Evolutionary conservation across 2,797 vertebrate genomes (phyloP), one percentile per base, ranked within the genome.

Genomic region (Chanos chanos): DNA sequence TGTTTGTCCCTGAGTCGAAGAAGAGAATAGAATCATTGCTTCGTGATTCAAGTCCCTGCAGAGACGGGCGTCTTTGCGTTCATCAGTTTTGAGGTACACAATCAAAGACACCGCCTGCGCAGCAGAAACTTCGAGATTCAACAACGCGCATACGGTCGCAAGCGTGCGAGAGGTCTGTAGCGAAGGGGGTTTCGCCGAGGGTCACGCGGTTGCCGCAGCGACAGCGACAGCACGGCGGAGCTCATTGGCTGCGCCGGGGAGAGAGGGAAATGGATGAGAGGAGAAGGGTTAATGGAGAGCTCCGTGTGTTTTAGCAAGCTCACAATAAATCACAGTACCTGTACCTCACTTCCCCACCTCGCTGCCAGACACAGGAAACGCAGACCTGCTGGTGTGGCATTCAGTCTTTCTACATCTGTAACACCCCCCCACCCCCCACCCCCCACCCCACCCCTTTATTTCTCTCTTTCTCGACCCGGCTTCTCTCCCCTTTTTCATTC

Each of bases 201-300:
- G 51, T 62, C 44, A 62, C 56, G 36, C 7, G 4, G 24, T 19
- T 31, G 33, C 30, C 7, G 3, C 53, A 21, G 37, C 41, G 33
- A 30, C 21, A 19, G 25, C 16, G 18, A 50, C n/a, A n/a, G 51
- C 51, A 12, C 30, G 15, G 13, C 19, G 36, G 10, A 56, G 36
- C 56, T 19, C 43, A 40, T 44, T 45, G 43, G 27, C n/a, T 25
- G 24, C 41, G 34, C 12, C n/a, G n/a, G n/a, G n/a, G 33, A 31
- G 33, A 15, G 33, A 16, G n/a, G 43, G 30, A 48, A 49, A 55
- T 45, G 34, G 47, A 53, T 53, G 27, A 31, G 56, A 64, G 16
- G 18, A 24, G 48, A 7, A 41, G 56, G 50, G 56, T 70, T 65
- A 70, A 70, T 70, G 44, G 57, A 61, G 49, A 54, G 39, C 22